A percentile compares a stretch with the other conserved stretches of the same genome.
Conservation (phyloP, 2,888 invertebrate species). For the Rhogogaster chlorosoma region DNA sequence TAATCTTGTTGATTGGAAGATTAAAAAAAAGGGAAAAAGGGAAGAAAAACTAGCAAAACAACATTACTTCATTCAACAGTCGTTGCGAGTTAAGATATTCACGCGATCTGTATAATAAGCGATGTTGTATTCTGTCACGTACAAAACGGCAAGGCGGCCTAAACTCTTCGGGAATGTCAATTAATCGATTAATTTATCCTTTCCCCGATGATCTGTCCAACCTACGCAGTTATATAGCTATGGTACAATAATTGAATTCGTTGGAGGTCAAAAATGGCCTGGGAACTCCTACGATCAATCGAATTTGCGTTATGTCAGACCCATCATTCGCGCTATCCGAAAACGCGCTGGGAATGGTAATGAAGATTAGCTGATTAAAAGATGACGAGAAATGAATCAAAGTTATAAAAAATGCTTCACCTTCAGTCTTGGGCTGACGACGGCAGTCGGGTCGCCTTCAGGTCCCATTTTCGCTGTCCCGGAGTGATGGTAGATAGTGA, state of each 20-base stretch:
- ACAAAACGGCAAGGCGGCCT: neutral
- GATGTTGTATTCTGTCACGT: neutral
- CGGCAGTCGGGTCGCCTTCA: slow-evolving; percentile 80
- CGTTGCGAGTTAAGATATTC: neutral
- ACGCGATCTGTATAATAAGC: neutral
- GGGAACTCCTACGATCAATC: neutral
- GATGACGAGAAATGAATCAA: neutral
- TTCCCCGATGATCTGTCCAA: neutral
- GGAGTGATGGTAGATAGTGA: slow-evolving; percentile 85
- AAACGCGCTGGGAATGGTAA: neutral
- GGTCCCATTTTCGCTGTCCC: slow-evolving; percentile 86
- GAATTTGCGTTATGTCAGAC: neutral
- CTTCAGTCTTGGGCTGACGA: slow-evolving; percentile 82
- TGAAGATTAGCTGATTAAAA: neutral
- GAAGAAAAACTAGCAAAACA: neutral
- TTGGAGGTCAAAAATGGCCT: neutral
- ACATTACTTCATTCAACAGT: neutral
- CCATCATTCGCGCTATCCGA: neutral
- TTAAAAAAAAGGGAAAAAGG: neutral
- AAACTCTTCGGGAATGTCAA: neutral
- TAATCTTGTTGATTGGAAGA: neutral
- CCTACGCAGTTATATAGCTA: neutral
- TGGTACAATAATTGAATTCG: neutral
- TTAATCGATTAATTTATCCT: neutral
- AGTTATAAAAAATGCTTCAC: slow-evolving; percentile 62